Evolutionary conservation across 1,140 invertebrate genomes (phyloP), one percentile per base, ranked within the genome.

Genomic region (Platyscapa corneri): DNA sequence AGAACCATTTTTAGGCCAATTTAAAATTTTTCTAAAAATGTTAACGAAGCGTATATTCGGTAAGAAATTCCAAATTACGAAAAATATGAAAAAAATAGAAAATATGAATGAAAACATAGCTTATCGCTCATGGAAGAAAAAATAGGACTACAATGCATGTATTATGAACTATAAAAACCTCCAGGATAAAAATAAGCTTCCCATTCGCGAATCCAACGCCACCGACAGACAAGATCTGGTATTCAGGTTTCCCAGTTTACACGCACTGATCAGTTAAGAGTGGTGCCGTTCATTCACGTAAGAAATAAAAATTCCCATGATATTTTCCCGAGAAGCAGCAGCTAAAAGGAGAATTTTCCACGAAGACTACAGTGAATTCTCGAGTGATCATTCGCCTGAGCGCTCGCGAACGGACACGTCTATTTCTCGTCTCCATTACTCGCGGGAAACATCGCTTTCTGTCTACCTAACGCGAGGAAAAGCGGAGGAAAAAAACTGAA

Each of bases 281-380:
- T 27, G 42, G 39, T 32, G 39, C 30, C 27, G 27, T 3, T 39
- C 53, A 23, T 20, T 78, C 34, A 3, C n/a, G 16, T 16, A 34
- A 67, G 65, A 67, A 39, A 60, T 34, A 78, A 78, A 49, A 34
- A 78, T 78, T 78, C 76, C 30, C 76, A 78, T 60, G 32, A 60
- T 72, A 7, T 39, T 39, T 72, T 20, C 67, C 18, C 23, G 6
- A 30, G 37, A 7, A n/a, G 2, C 23, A 30, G 74, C 10, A 49
- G 16, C 42, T 12, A 39, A 75, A 74, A 34, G 23, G 27, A 30
- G 49, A 56, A 18, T 56, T 78, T 78, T 78, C 46, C 76, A 53
- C 12, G 46, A 75, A 75, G 16, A 30, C 39, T 30, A 20, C 14
- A n/a, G 39, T n/a, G 42, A 78, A 60, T 34, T 78, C 76, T 78